Evolutionary conservation across 2,113 vertebrate species (phyloP), one percentile per base, ranked within the genome.

Genomic region (Mustela lutreola): DNA sequence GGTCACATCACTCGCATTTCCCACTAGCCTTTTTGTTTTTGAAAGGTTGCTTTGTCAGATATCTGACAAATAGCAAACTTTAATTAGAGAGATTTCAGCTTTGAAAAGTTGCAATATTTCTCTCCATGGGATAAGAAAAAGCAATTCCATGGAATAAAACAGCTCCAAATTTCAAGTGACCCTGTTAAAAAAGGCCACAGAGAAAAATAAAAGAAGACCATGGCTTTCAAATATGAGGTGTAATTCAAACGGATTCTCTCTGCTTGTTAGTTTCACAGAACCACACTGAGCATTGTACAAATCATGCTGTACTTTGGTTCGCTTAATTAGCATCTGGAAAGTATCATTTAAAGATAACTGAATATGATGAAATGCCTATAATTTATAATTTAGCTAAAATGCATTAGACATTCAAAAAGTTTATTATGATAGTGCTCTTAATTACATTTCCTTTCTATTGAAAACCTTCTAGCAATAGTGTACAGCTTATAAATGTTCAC

Each of bases 271-370:
- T 96, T 96, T 80, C 50, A 33, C 48, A 91, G 89, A 79, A 2
- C 73, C 24, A 65, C 28, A 31, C 60, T 94, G 19, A 45, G 80
- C 76, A 83, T 79, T 88, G 50, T 85, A 83, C 60, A 88, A 78
- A 85, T 94, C 18, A 33, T 31, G 42, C 26, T 19, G 2, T 91
- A 45, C 96, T 98, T 98, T 97, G 91, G 97, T 96, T 96, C 88
- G 73, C 92, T 97, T 96, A 97, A 95, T 97, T 97, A 98, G 58
- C 90, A 22, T 91, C 71, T 98, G 94, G 84, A 90, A 98, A 97
- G 70, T 97, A 97, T 94, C 91, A 96, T 96, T 97, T 96, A 53
- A 98, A 98, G 98, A 88, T 91, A 96, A 75, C 96, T 70, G 82
- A 96, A 97, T 76, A 2, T 91, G 65, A 80, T 97, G 95, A 95